These are phyloP conservation scores for Blennius ocellaris DNA, from an alignment of 2,113 vertebrate species.

Conservation along the genomic window DNA sequence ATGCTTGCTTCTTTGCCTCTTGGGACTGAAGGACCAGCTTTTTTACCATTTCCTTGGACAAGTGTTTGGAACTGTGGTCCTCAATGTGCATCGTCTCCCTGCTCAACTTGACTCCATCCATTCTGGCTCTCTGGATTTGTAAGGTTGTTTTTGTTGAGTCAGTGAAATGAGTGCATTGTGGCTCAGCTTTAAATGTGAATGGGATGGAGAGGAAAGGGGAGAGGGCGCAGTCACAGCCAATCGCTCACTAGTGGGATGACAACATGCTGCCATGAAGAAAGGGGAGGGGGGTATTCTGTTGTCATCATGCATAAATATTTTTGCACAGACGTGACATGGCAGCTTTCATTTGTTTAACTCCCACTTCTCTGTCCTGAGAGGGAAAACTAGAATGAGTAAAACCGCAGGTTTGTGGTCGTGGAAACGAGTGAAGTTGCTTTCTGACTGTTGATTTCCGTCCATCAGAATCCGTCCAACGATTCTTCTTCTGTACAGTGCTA, in stretches of 20 bases:
- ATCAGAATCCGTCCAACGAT: too few relatives aligned
- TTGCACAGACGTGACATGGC: background rate
- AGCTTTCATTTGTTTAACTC: too few relatives aligned
- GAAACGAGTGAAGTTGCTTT: too few relatives aligned
- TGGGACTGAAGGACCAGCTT: constrained; percentile 72
- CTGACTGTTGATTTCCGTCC: too few relatives aligned
- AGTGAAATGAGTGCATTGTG: constrained; percentile 32
- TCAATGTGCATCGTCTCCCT: constrained; percentile 13
- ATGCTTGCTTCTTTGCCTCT: constrained; percentile 86
- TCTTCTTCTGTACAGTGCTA: too few relatives aligned
- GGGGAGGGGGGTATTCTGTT: background rate
- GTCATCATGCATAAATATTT: background rate
- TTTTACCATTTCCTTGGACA: constrained; percentile 42
- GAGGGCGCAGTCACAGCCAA: constrained; percentile 58
- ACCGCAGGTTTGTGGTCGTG: too few relatives aligned
- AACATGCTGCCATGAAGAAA: constrained; percentile 12
- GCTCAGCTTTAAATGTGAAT: constrained; percentile 51
- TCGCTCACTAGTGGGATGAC: constrained; percentile 34
- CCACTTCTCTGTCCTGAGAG: too few relatives aligned
- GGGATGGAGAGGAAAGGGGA: constrained; percentile 10
- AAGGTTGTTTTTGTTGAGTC: constrained; percentile 9
- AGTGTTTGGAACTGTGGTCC: background rate
- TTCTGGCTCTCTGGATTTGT: constrained; percentile 18
- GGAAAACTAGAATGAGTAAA: too few relatives aligned
- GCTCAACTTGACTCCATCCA: constrained; percentile 42